phyloP scores from a whole-genome alignment of 2,888 invertebrate genomes.

The Tanaodytes sp. region DNA sequence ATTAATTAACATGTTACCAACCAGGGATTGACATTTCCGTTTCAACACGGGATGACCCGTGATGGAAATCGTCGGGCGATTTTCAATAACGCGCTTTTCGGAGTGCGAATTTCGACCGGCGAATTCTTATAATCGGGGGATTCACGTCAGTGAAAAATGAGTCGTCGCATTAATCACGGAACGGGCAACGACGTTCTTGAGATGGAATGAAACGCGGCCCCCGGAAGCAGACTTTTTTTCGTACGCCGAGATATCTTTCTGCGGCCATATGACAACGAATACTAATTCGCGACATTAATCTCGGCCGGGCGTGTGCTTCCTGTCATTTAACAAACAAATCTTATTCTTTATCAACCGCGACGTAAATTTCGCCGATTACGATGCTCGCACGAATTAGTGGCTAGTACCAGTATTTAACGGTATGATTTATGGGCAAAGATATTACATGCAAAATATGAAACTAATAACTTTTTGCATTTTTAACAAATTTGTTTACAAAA shows the following conservation, averaged over 20 bases:
- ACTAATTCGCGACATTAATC: conserved; percentile 71
- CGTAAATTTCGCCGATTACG: conserved; percentile 28
- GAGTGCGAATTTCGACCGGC: background rate
- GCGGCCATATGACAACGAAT: conserved; percentile 71
- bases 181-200: conserved; percentile 65
- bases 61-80: too few species aligned
- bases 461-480: too few species aligned
- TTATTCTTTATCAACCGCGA: conserved; percentile 39
- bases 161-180: conserved; percentile 69
- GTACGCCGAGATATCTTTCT: conserved; percentile 62
- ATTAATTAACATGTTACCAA: conserved; percentile 23
- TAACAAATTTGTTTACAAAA: too few species aligned
- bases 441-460: too few species aligned
- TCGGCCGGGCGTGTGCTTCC: conserved; percentile 55
- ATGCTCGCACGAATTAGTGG: too few species aligned
- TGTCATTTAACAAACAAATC: conserved; percentile 50
- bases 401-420: too few species aligned
- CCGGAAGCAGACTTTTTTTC: conserved; percentile 45
- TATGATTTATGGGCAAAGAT: too few species aligned
- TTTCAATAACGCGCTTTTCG: conserved; percentile 20
- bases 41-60: too few species aligned
- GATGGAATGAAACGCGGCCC: conserved; percentile 49
- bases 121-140: conserved; percentile 66
- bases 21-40: conserved; percentile 6
- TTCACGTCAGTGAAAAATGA: conserved; percentile 67